Evolutionary conservation across 2,113 vertebrate species (phyloP), one percentile per base, ranked within the genome.

Genomic region (Oryzias woworae): DNA sequence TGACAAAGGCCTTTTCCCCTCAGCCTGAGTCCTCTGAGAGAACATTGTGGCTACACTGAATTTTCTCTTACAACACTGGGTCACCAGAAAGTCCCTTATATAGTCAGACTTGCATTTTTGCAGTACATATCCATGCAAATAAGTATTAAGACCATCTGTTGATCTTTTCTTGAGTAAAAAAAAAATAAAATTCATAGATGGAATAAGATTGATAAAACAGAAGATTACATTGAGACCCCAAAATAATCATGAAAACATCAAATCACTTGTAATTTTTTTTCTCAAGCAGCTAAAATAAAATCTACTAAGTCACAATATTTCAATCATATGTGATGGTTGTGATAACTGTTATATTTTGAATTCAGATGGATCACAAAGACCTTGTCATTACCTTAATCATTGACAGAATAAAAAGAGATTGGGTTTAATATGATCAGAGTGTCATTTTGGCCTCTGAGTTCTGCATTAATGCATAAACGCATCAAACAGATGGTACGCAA

Each of bases 91-190:
- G 57, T 54, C 61, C 60, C 7, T 2, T 18, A 16, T 67, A 69
- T 66, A 46, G 60, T 62, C 52, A 20, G 20, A 57, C 60, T 24
- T 36, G 46, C 47, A 58, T 74, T 42, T 43, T 58, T 60, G 47
- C 60, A 62, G 71, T 75, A 60, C 66, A 80, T 53, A 52, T 66
- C 47, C 75, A 82, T 63, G 58, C 59, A 75, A 73, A 75, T 77
- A 43, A 79, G 20, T 56, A 6, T 14, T 63, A 57, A 47, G 62
- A 67, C 52, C n/a, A 2, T 36, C 10, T 36, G 12, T 12, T 36
- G 8, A 36, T 3, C 10, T 12, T 36, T 36, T 36, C 10, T 13
- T 31, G 44, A 31, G 45, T 43, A 51, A 58, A 53, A 53, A 10
- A 56, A 42, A 10, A 56, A 42, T 8, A 12, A 20, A 59, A 14